Percentiles rank a stretch among this genome's conserved stretches.
Conservation (phyloP, 2,797 vertebrate species). For the Hippocampus kuda region DNA sequence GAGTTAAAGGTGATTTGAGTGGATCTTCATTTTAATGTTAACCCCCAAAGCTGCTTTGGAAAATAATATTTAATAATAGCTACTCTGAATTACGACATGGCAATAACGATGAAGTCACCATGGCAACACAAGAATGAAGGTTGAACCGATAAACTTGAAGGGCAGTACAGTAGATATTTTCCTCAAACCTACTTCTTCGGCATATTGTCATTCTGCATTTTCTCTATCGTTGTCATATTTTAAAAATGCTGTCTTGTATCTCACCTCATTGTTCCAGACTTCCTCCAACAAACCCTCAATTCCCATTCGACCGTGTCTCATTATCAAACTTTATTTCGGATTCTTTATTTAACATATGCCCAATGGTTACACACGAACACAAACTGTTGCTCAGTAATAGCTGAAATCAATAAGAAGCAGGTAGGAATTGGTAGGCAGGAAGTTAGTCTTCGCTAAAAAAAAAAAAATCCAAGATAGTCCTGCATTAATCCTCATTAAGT, state of each 20-base stretch:
- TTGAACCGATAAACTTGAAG: neutral
- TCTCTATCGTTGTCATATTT: neutral
- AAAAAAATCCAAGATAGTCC: slow-evolving; percentile 32
- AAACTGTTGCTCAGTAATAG: slow-evolving; percentile 12
- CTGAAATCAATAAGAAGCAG: slow-evolving; percentile 43
- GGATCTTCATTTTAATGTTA: neutral
- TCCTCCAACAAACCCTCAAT: neutral
- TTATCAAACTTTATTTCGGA: neutral
- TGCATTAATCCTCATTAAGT: slow-evolving; percentile 59
- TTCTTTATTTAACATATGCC: neutral
- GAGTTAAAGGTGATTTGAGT: neutral
- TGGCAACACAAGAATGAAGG: neutral
- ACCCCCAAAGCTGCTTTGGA: neutral
- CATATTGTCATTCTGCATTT: neutral
- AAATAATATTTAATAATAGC: neutral
- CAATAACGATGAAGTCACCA: neutral
- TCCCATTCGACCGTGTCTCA: neutral
- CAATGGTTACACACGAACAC: neutral
- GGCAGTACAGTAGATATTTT: neutral
- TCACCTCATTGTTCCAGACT: neutral
- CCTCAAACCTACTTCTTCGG: neutral
- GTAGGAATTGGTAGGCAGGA: slow-evolving; percentile 21
- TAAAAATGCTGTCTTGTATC: neutral
- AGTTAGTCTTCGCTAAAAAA: slow-evolving; percentile 21
- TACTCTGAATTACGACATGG: neutral